A percentile compares a stretch with the other conserved stretches of the same genome.
phyloP scores from a whole-genome alignment of 2,888 invertebrate species.

The Tetanocera ferruginea region DNA sequence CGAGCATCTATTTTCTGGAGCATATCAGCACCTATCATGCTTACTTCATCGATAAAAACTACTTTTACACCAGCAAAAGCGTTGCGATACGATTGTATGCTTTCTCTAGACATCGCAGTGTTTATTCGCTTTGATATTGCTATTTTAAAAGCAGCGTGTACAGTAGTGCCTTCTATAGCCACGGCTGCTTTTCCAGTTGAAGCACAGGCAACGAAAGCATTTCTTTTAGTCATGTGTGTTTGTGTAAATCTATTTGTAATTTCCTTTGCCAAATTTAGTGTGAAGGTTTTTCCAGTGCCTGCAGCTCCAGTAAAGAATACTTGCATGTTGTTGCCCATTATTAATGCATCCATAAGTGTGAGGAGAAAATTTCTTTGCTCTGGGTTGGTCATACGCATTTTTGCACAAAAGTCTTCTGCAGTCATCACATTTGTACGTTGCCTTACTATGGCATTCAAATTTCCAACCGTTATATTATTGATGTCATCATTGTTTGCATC shows the following conservation, averaged over 20 bases:
- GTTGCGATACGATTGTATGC: not conserved
- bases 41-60: not conserved
- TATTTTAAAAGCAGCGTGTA: not conserved
- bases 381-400: not conserved
- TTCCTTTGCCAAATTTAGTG: not conserved
- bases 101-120: not conserved
- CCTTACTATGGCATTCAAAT: not conserved
- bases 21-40: not conserved
- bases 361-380: not conserved
- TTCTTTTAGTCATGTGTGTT: not conserved
- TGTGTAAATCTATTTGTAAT: not conserved
- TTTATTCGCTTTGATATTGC: not conserved
- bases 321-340: not conserved
- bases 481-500: not conserved
- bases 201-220: not conserved
- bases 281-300: not conserved
- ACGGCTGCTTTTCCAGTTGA: not conserved
- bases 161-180: not conserved
- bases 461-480: not conserved
- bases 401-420: not conserved
- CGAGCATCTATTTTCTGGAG: not conserved
- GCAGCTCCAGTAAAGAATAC: not conserved
- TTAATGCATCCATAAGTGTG: not conserved
- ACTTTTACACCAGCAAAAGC: not conserved
- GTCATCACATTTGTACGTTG: not conserved